Percentiles rank a stretch among this genome's conserved stretches.
Conservation (phyloP, 2,113 vertebrate genomes). For the Nematolebias whitei region DNA sequence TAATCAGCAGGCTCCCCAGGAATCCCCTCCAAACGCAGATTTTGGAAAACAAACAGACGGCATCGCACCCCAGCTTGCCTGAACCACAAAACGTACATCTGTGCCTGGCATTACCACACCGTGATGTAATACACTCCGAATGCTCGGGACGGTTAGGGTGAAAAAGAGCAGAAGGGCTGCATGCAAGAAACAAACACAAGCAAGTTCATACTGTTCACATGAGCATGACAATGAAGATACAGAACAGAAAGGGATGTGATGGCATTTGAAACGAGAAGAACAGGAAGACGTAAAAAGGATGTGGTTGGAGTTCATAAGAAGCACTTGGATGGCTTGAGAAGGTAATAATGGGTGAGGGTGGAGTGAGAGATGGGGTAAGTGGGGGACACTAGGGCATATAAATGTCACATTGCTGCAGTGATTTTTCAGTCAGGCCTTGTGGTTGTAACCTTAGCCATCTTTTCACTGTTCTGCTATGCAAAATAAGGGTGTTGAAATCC, state of each 20-base stretch:
- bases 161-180: constrained; percentile 43
- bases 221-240: constrained; percentile 8
- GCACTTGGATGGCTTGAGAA: constrained; percentile 51
- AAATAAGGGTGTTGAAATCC: constrained; percentile 57
- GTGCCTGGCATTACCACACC: constrained; percentile 35
- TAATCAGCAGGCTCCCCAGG: constrained; percentile 51
- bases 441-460: constrained; percentile 67
- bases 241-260: constrained; percentile 15
- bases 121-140: constrained; percentile 66
- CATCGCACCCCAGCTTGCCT: constrained; percentile 37
- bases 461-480: constrained; percentile 62
- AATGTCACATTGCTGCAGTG: constrained; percentile 58
- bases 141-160: constrained; percentile 53
- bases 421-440: constrained; percentile 63
- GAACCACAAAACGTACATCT: constrained; percentile 56
- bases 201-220: not conserved
- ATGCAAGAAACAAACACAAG: constrained; percentile 14
- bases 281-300: constrained; percentile 19
- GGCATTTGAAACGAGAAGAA: constrained; percentile 22
- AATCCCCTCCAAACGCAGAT: constrained; percentile 31
- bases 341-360: constrained; percentile 54
- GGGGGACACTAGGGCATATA: constrained; percentile 55
- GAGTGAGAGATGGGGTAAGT: constrained; percentile 33
- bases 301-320: constrained; percentile 32
- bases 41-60: constrained; percentile 57